Evolutionary conservation across 2,113 vertebrate genomes (phyloP).

Genomic region (Cromileptes altivelis): DNA sequence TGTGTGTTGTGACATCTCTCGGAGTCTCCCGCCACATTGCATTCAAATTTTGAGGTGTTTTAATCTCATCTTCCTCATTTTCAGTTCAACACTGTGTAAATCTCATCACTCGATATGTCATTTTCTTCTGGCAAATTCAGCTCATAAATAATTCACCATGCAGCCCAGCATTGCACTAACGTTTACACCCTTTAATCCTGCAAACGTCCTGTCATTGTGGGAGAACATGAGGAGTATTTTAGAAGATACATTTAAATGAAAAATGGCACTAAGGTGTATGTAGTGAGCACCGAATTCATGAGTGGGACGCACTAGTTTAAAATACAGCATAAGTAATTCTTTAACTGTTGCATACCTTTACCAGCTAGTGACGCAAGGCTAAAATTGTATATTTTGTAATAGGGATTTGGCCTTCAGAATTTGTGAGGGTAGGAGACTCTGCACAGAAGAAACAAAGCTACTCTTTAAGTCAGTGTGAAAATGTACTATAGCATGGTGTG

Average conservation of each 20-base stretch:
- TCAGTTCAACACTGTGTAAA: background rate
- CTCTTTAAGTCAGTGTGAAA: background rate
- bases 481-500: background rate
- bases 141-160: background rate
- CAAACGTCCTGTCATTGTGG: background rate
- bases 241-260: no score
- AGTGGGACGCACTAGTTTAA: fast-evolving
- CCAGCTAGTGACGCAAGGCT: fast-evolving
- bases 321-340: fast-evolving
- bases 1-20: background rate
- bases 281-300: background rate
- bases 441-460: background rate
- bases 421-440: background rate
- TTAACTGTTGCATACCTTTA: background rate
- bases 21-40: background rate
- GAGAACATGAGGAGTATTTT: background rate
- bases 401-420: fast-evolving
- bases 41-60: background rate
- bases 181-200: no score
- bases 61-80: background rate
- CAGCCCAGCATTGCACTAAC: background rate
- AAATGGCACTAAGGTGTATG: background rate
- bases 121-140: background rate
- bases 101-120: background rate
- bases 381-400: background rate